Base-by-base conservation (phyloP, 2,797 vertebrate genomes). In the Manis javanica region DNA sequence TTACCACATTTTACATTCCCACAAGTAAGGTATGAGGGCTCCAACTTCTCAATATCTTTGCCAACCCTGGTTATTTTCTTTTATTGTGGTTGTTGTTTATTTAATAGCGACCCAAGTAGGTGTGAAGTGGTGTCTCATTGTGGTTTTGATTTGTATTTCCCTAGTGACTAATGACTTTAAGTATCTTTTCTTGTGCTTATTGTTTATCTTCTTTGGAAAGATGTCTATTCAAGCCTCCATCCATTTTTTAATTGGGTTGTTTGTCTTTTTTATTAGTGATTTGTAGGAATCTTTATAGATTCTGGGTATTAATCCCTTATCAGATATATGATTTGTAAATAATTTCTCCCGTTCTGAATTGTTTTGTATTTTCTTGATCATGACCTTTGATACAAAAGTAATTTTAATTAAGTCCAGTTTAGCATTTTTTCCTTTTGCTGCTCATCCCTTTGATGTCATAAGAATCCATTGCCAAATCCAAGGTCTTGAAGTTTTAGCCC, bases 351-450 rank as follows among this genome's bases (percentile, higher is more conserved):
- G 63, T 61, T 84, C 34, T 77, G 24, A 14, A 82, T 84, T 87
- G 64, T 16, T 90, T 94, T 94, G 90, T 39, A 82, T 29, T 87
- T 79, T 90, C 64, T 92, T 90, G 59, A 79, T 68, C 63, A 74
- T 63, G 31, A 84, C 46, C 46, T 94, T 95, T 59, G 53, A 46
- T 64, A 23, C 11, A 74, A 87, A 90, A 55, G 24, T 39, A 74
- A 51, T 63, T 88, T 69, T 71, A 14, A 83, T 90, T 9, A 89
- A 89, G n/a, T 79, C 5, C 19, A 59, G 37, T 74, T 57, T 66
- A 83, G 26, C 31, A 51, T 10, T 66, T 90, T 81, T 92, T 92
- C 83, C 26, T 77, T 64, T 77, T 66, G 26, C 71, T 85, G 23
- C 9, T 82, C 24, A 11, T 68, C 13, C 5, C 75, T 95, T 86